Conservation (phyloP, 2,113 vertebrate species). For the Tenrec ecaudatus region DNA sequence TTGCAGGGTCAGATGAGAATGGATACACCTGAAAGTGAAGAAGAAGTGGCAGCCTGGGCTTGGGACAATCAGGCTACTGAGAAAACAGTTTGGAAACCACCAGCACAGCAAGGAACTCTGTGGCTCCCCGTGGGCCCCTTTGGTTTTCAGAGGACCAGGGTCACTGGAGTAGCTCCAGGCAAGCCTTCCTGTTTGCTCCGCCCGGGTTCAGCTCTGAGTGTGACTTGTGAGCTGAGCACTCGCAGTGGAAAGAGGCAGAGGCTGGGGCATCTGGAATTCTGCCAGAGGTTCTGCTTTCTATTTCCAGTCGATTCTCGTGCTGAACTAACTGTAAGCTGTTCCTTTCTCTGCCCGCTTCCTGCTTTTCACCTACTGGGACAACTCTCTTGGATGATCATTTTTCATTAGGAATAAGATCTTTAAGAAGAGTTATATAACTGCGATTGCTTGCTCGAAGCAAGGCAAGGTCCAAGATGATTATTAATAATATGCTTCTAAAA, state of each 20-base stretch:
- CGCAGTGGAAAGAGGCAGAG: neutral
- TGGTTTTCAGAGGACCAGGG: neutral
- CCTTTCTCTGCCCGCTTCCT: neutral
- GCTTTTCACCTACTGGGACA: neutral
- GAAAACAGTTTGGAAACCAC: neutral
- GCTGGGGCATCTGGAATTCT: accelerated
- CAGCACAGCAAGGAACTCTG: no score
- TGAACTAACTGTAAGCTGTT: accelerated
- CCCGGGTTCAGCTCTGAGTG: neutral
- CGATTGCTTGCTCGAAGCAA: no score
- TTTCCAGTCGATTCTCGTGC: neutral
- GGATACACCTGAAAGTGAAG: neutral
- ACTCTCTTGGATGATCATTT: neutral
- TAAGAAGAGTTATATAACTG: neutral
- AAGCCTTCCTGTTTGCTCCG: neutral
- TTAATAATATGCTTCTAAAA: accelerated
- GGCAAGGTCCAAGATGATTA: neutral
- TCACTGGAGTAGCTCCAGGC: no score
- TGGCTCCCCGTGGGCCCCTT: neutral
- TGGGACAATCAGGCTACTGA: neutral
- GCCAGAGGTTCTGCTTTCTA: neutral
- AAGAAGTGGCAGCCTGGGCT: accelerated
- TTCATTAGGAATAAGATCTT: neutral
- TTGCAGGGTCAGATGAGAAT: no score
- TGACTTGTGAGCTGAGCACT: no score